Base-by-base conservation (phyloP, 2,113 vertebrate genomes). In the Tamias sibiricus region DNA sequence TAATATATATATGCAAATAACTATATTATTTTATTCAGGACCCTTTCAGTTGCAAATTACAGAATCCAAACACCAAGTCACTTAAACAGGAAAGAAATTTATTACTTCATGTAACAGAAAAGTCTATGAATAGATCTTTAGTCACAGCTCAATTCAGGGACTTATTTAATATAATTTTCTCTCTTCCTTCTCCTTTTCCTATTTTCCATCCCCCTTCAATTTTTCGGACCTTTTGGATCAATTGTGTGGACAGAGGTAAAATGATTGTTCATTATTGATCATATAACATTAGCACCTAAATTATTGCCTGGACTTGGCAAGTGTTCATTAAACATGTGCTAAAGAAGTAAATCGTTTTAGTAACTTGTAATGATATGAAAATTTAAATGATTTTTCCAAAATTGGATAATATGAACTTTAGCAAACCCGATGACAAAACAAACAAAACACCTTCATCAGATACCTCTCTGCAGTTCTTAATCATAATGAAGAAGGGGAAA, bases 21-120 rank as follows among this genome's bases (percentile, higher is more conserved):
- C 35, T 89, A 12, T 84, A 94, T 98, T 96, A 96, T 87, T 94
- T 96, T 95, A 93, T 94, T 96, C 75, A 94, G 54, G 26, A 90
- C 37, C 71, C 37, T 95, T 96, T 95, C 69, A 93, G 69, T 87
- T 96, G 86, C 64, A 97, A 91, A 97, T 96, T 47, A 93, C 4
- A 84, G 83, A 89, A 93, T 91, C 68, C 32, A 96, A 94, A 85
- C 26, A 80, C 76, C 84, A 84, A 84, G 89, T 95, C 71, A 90
- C 64, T 93, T 89, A 96, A 87, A 92, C 22, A 86, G 83, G 54
- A 94, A 94, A 87, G 30, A 66, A 91, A 96, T 86, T 17, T 35
- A 87, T 74, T 71, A 54, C 35, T 89, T 83, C 49, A 52, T 54
- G 30, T 87, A 94, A 85, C 86, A 52, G 66, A 92, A 66, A 88